These are phyloP conservation scores for Habropoda laboriosa DNA, from an alignment of 1,140 invertebrate species.

Conservation along the genomic window DNA sequence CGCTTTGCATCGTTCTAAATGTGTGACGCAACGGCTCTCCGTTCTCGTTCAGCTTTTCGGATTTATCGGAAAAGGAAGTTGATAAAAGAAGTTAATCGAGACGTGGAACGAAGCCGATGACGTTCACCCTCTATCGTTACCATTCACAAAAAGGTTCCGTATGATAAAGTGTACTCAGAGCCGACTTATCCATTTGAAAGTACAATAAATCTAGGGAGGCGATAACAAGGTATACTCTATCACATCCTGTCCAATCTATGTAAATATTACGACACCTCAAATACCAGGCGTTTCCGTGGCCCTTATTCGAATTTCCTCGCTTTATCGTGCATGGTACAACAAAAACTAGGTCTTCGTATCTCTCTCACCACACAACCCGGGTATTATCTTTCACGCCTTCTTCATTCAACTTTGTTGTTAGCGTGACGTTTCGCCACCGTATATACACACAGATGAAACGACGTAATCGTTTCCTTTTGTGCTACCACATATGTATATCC, in stretches of 20 bases:
- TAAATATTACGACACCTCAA: conserved; percentile 40
- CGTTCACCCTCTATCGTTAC: too few species aligned
- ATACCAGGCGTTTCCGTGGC: not conserved
- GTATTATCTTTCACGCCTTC: conserved; percentile 28
- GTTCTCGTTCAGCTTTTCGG: conserved; percentile 6
- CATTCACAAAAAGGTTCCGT: not conserved
- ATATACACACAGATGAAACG: not conserved
- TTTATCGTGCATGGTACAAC: not conserved
- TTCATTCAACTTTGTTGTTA: conserved; percentile 26
- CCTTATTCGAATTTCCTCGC: not conserved
- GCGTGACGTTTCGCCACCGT: conserved; percentile 5
- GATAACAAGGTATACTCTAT: conserved; percentile 54
- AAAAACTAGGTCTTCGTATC: conserved; percentile 44
- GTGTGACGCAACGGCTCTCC: conserved; percentile 2
- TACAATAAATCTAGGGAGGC: conserved; percentile 23
- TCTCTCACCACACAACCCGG: not conserved
- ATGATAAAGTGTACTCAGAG: not conserved
- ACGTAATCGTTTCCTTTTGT: not conserved
- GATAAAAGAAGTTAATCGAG: conserved; percentile 66
- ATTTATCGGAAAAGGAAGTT: conserved; percentile 65
- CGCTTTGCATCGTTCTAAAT: not conserved
- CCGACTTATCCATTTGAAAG: too few species aligned
- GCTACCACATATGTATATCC: not conserved
- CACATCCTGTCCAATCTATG: conserved; percentile 33
- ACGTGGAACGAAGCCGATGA: conserved; percentile 30